phyloP scores from a whole-genome alignment of 2,113 vertebrate species.

The Nerophis lumbriciformis region DNA sequence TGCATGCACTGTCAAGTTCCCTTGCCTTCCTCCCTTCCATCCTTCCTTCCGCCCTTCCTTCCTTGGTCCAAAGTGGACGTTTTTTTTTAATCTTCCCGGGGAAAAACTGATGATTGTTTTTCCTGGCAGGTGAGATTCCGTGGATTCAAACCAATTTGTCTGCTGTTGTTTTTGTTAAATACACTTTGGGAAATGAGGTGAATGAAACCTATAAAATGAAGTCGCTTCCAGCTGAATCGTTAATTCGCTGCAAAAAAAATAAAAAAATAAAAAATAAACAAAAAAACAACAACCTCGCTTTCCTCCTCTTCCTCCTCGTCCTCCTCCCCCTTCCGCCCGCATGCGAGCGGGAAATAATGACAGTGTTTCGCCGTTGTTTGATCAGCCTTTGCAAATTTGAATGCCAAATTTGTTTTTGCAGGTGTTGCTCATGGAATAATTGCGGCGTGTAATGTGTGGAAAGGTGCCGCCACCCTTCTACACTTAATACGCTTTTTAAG shows the following conservation, averaged over 20 bases:
- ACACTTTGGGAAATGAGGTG: conserved; percentile 72
- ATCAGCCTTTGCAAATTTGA: conserved; percentile 77
- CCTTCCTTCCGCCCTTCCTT: neutral
- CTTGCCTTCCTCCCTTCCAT: neutral
- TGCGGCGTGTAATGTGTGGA: conserved; percentile 75
- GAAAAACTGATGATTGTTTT: conserved; percentile 12
- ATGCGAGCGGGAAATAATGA: conserved; percentile 79
- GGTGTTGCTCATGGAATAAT: conserved; percentile 79
- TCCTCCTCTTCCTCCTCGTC: conserved; percentile 23
- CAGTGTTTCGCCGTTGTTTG: conserved; percentile 78
- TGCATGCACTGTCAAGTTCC: too few species aligned
- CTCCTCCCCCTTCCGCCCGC: conserved; percentile 28
- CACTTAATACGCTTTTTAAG: conserved; percentile 71
- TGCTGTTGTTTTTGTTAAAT: conserved; percentile 62
- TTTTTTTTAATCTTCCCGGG: conserved; percentile 12
- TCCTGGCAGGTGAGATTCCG: conserved; percentile 62
- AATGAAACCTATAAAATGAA: conserved; percentile 76
- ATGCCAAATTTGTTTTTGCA: conserved; percentile 80
- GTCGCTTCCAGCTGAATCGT: conserved; percentile 78
- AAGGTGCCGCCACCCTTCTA: conserved; percentile 73
- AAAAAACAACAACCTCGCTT: neutral
- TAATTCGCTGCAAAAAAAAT: conserved; percentile 64
- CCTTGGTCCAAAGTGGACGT: neutral
- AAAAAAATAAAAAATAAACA: conserved; percentile 12
- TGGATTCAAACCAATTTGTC: conserved; percentile 62